Evolutionary conservation across 1,140 invertebrate genomes (phyloP), one percentile per base, ranked within the genome.

Genomic region (Rhopalosiphum padi): DNA sequence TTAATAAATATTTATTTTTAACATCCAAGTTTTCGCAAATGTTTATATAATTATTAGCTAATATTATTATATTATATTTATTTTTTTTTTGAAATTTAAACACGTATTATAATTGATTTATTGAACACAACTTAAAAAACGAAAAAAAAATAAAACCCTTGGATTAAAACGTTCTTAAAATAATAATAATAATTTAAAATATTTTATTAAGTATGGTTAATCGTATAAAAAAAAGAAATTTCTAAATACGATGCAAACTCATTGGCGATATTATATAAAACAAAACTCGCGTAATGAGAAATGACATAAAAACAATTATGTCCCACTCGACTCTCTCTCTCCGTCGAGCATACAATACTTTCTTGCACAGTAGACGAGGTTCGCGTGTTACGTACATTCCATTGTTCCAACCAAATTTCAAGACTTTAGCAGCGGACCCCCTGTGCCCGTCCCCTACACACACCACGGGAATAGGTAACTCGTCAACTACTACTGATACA

Each of bases 401-500:
- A 55, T 89, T 89, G 88, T 89, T 55, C 88, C 15, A 55, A 55
- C 51, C 51, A 55, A 89, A 89, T 55, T 89, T 89, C 51, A 53
- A 30, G 51, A 89, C 88, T 89, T 89, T 8, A 30, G 55, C 55
- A 25, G 90, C 55, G 37, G 89, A 90, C 89, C 89, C 89, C 86
- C 86, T 37, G n/a, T 89, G 22, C 21, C 51, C 88, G 11, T 55
- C 51, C 30, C 51, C 88, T 15, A 90, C 53, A 89, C 68, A 77
- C 68, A 6, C 30, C 68, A 51, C 43, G 77, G 68, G 43, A 91
- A 91, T 82, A 48, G 68, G 60, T 83, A 37, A 83, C 41, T 91
- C 43, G 90, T 91, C 68, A 18, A 86, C 82, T 93, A 55, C 82
- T 55, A 30, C 68, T 93, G 77, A 53, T 93, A 35, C 91, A 93